phyloP scores from a whole-genome alignment of 2,113 vertebrate species.

The rabbit (Oryctolagus cuniculus) region mOryCun1.1 NC_091451.1:37607001-37607500 shows the following conservation, averaged over 20 bases:
- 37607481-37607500: too few relatives aligned
- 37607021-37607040: constrained; percentile 2
- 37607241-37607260: constrained; percentile 72
- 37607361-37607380: not conserved
- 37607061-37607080: not conserved
- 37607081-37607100: constrained; percentile 51
- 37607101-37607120: constrained; percentile 60
- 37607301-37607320: constrained; percentile 52
- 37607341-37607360: constrained; percentile 61
- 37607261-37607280: constrained; percentile 66
- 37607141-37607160: constrained; percentile 64
- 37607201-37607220: constrained; percentile 66
- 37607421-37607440: not conserved
- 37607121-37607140: constrained; percentile 55
- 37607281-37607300: constrained; percentile 26
- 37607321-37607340: constrained; percentile 66
- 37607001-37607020: not conserved
- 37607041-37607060: not conserved
- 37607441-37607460: too few relatives aligned
- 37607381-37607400: accelerated
- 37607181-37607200: constrained; percentile 52
- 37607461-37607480: too few relatives aligned
- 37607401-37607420: not conserved
- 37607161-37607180: constrained; percentile 61
- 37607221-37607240: constrained; percentile 61